Percentiles rank a stretch among this genome's conserved stretches.
Conservation (phyloP, 1,140 invertebrate genomes). For the Leptinotarsa defecta region DNA sequence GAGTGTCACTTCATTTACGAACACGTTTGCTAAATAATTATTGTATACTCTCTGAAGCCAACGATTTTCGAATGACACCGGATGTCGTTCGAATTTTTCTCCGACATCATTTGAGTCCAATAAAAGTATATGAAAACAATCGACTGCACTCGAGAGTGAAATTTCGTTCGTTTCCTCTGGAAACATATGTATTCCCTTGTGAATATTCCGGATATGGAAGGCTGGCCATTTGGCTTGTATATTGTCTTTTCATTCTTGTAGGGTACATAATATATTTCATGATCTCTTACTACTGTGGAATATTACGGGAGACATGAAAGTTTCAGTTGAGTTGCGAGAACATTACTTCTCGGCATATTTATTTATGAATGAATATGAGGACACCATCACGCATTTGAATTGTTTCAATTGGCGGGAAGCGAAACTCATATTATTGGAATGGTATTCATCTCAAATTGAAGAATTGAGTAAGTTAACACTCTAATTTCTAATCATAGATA, state of each 20-base stretch:
- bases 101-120: neutral
- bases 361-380: no score
- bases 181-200: conserved; percentile 3
- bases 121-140: neutral
- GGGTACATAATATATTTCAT: conserved; percentile 8
- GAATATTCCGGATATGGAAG: neutral
- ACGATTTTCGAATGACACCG: no score
- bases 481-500: no score
- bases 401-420: no score
- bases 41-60: no score
- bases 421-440: no score
- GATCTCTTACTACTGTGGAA: neutral
- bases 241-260: neutral
- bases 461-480: no score
- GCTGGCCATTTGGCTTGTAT: neutral
- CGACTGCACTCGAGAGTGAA: neutral
- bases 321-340: neutral
- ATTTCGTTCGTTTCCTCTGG: neutral
- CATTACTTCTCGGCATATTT: no score
- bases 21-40: no score
- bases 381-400: no score
- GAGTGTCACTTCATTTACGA: no score
- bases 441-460: no score
- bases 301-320: neutral
- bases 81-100: neutral